A percentile compares a stretch with the other conserved stretches of the same genome.
These are phyloP conservation scores for Pelecanoides urinatrix DNA, from an alignment of 2,113 vertebrate species.

Conservation along the genomic window DNA sequence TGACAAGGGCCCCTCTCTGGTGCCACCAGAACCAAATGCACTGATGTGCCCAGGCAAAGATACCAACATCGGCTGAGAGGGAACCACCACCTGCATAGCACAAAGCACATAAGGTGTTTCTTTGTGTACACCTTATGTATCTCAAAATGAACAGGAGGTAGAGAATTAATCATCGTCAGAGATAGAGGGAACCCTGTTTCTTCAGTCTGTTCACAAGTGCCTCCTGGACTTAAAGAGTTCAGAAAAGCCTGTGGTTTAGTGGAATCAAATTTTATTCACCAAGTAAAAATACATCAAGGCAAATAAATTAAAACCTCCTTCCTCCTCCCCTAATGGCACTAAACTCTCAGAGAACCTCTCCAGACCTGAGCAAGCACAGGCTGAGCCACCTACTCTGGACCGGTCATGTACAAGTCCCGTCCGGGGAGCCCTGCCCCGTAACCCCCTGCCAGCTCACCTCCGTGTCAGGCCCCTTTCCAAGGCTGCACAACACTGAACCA, in stretches of 20 bases:
- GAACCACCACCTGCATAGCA: neutral
- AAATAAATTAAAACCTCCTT: neutral
- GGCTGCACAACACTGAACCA: neutral
- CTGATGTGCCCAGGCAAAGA: neutral
- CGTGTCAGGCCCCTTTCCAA: neutral
- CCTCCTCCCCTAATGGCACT: neutral
- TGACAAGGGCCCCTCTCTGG: neutral
- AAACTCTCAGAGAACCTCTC: neutral
- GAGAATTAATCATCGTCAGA: neutral
- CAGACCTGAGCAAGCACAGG: neutral
- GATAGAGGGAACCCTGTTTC: neutral
- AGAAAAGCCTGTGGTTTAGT: neutral
- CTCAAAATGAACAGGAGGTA: neutral
- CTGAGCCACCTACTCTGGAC: neutral
- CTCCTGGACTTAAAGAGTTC: neutral
- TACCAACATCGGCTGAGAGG: neutral
- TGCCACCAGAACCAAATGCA: neutral
- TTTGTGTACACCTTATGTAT: no score
- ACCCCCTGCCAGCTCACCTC: neutral
- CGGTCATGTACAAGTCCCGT: neutral
- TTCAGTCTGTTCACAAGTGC: neutral
- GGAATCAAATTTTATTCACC: neutral
- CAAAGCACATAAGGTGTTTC: neutral
- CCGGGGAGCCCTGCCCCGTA: neutral
- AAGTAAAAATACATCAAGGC: neutral